These are phyloP conservation scores for Petrocephalus schoutedeni DNA, from an alignment of 2,797 vertebrate species.

Conservation along the genomic window DNA sequence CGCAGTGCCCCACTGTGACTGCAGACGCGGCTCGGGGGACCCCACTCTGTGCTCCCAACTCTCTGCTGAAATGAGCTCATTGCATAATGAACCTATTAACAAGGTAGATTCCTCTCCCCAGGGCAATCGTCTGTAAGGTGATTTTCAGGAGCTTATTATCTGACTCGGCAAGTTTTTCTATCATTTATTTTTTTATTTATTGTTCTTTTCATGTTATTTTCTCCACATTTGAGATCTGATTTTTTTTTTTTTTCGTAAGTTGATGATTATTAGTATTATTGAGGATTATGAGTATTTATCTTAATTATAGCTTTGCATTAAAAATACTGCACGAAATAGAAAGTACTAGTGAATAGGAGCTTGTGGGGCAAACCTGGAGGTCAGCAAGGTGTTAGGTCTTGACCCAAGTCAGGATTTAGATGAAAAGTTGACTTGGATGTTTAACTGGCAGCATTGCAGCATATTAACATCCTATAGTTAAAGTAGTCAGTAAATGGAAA, in stretches of 20 bases:
- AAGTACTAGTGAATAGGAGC: neutral
- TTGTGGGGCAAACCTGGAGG: neutral
- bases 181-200: neutral
- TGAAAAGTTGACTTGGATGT: neutral
- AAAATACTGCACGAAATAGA: neutral
- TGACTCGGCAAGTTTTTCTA: neutral
- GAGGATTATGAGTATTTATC: neutral
- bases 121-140: neutral
- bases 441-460: neutral
- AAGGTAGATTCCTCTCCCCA: neutral
- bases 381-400: neutral
- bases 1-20: neutral
- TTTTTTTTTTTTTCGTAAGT: neutral
- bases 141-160: neutral
- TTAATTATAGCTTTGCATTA: neutral
- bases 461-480: neutral
- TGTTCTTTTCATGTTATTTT: neutral
- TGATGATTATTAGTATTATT: too few relatives aligned
- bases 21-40: neutral
- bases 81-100: slow-evolving; percentile 16
- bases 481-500: neutral
- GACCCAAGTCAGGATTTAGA: neutral
- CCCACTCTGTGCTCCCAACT: too few relatives aligned
- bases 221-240: neutral
- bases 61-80: neutral